Evolutionary conservation across 1,140 invertebrate species (phyloP), one percentile per base, ranked within the genome.

Genomic region (Apis dorsata): DNA sequence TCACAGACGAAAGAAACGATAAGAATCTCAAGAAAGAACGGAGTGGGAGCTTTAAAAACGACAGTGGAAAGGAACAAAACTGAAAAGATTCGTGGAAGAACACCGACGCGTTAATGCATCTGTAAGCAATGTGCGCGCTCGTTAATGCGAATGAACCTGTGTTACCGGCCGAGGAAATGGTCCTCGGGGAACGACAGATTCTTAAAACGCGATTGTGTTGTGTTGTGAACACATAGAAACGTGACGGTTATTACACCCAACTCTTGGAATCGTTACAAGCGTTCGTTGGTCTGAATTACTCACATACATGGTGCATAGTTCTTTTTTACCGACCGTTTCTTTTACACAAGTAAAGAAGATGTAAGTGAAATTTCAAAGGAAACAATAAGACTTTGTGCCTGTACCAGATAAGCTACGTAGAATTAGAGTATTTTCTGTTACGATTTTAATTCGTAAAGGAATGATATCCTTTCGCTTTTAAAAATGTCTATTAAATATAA

Each of bases 351-450:
- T 1, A 49, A 24, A 0, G 13, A 15, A 74, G 57, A n/a, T 13
- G 57, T 24, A 19, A 24, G 34, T 49, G 21, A 74, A 74, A 24
- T 62, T 74, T 74, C 72, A 74, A 74, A 62, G 34, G 34, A 57
- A 62, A 74, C 71, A 49, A n/a, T 24, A 21, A 34, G 34, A 57
- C 72, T 74, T 74, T 60, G 72, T 62, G 72, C 28, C 7, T 8
- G 71, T 34, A 21, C n/a, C 34, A 24, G 72, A 62, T 60, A 74
- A 49, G 57, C 57, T 57, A n/a, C 3, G 34, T 62, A n/a, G 62
- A 74, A 62, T 72, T 51, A 60, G 62, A 74, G 17, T 62, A n/a
- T 17, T 60, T 74, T 24, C 57, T 59, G 19, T 55, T 74, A n/a
- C 9, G 13, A 24, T 74, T 62, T 44, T 59, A 28, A 11, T 59